Evolutionary conservation across 1,140 invertebrate genomes (phyloP), one percentile per base, ranked within the genome.

Genomic region (Vollenhovia emeryi): DNA sequence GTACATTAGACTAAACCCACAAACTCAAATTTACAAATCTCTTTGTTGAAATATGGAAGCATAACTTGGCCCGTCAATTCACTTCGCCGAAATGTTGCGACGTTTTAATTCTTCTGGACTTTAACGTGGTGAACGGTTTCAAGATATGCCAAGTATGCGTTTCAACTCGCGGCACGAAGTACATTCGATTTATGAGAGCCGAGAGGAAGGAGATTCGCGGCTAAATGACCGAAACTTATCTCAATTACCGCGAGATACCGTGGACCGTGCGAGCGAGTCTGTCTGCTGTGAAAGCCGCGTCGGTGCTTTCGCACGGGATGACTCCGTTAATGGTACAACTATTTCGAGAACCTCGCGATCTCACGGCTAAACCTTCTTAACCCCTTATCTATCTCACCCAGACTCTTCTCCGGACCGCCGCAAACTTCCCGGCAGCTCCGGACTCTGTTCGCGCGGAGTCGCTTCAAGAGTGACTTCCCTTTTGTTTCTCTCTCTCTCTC

Each of bases 291-390:
- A 50, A 85, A 69, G 55, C 50, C 62, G 75, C 80, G 62, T 84
- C 66, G 85, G 87, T 88, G 84, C 64, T 92, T 89, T 89, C 86
- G 84, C 89, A 87, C 86, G 85, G 68, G 66, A 78, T 71, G 66
- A 87, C 55, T 91, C 91, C 90, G 90, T 92, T 92, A 91, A 93
- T 91, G 87, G 88, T 90, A 87, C 79, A 91, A 93, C 89, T 91
- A 93, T 93, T 93, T 93, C 86, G 86, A 91, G 91, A 93, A 93
- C 92, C 91, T 91, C 90, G 90, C 87, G 87, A 93, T 93, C 92
- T 93, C 91, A 89, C 86, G 87, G 86, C 88, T 90, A 89, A 93
- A 93, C 92, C 80, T 91, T 87, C 50, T 74, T 90, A 91, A 92
- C 89, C 92, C 50, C 89, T 93, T 92, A 92, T 93, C 91, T 90